A percentile compares a stretch with the other conserved stretches of the same genome.
Conservation (phyloP, 2,888 invertebrate species). For the Cotesia congregata region DNA sequence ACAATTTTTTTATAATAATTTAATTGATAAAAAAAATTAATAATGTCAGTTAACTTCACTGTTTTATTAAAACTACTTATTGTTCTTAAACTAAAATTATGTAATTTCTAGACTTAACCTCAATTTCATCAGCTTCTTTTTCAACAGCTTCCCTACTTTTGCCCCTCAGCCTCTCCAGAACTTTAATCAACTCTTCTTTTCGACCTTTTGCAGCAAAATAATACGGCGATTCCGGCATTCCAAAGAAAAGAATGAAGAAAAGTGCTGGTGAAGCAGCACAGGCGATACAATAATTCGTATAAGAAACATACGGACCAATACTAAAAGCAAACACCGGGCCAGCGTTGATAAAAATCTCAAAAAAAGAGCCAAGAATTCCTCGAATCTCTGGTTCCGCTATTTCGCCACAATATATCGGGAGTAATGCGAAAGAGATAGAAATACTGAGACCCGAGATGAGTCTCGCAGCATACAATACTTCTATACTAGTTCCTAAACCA, state of each 20-base stretch:
- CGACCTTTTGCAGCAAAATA: conserved; percentile 76
- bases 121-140: conserved; percentile 76
- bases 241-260: conserved; percentile 76
- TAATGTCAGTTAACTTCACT: too few relatives aligned
- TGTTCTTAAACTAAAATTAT: too few relatives aligned
- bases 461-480: conserved; percentile 73
- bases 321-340: conserved; percentile 81
- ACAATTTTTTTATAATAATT: too few relatives aligned
- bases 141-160: conserved; percentile 75
- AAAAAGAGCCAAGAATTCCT: conserved; percentile 85
- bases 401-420: conserved; percentile 89
- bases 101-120: conserved; percentile 61
- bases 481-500: conserved; percentile 57
- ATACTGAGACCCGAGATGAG: conserved; percentile 76
- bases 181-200: conserved; percentile 75
- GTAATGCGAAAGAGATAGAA: conserved; percentile 79
- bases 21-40: too few relatives aligned
- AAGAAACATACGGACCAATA: conserved; percentile 81
- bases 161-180: conserved; percentile 79
- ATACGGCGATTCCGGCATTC: conserved; percentile 88
- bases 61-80: neutral
- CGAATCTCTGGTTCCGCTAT: conserved; percentile 83
- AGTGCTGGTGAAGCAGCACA: conserved; percentile 76
- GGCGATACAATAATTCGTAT: conserved; percentile 76
- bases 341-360: conserved; percentile 80